phyloP scores from a whole-genome alignment of 2,113 vertebrate species.

The Cervus canadensis region DNA sequence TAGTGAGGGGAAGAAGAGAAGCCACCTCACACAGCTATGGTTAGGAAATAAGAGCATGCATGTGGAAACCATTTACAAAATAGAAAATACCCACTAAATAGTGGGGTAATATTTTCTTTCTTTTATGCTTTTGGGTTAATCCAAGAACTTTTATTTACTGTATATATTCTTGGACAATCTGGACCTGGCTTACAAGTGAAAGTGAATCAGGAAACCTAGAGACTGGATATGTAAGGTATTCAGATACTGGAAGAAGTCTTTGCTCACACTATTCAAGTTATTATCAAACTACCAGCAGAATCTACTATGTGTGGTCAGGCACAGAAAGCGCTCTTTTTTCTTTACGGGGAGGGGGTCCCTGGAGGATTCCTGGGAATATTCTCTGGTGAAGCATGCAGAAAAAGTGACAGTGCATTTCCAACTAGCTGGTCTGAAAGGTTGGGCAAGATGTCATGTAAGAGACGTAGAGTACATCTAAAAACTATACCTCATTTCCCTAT shows the following conservation, averaged over 20 bases:
- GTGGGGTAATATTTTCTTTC: background rate
- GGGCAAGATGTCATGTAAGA: background rate
- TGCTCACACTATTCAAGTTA: conserved; percentile 5
- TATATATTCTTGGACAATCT: conserved; percentile 27
- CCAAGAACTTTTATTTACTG: conserved; percentile 9
- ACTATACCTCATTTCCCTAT: background rate
- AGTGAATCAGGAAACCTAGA: conserved; percentile 7
- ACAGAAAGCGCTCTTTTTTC: conserved; percentile 28
- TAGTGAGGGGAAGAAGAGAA: background rate
- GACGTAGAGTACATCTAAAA: background rate
- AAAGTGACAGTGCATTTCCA: conserved; percentile 81
- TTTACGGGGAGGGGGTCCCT: conserved; percentile 22
- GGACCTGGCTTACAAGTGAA: background rate
- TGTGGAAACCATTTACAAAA: background rate
- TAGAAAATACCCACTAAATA: background rate
- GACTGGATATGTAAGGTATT: background rate
- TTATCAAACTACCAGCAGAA: conserved; percentile 3
- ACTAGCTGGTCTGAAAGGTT: conserved; percentile 50
- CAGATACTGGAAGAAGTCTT: background rate
- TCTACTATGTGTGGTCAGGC: background rate
- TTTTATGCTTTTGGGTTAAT: conserved; percentile 9
- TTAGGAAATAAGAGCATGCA: background rate
- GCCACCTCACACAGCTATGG: background rate
- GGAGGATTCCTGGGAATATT: conserved; percentile 40
- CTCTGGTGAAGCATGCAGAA: conserved; percentile 79